These are phyloP conservation scores for Chlorospingus semifuscus DNA, from an alignment of 2,797 vertebrate genomes.

Conservation along the genomic window DNA sequence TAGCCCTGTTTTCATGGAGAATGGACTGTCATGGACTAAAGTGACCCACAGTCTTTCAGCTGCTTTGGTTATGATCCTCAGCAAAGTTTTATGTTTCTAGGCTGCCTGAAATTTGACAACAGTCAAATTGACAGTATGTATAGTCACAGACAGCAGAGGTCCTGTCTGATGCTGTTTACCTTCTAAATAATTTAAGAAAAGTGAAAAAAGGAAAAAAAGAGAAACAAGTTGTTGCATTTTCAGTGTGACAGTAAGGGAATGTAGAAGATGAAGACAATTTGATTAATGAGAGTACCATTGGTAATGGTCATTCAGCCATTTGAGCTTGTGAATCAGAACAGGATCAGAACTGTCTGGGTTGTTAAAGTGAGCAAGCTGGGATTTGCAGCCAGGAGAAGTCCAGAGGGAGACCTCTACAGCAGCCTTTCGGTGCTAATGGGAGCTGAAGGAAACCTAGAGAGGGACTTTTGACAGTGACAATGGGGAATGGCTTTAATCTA, in stretches of 20 bases:
- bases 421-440: neutral
- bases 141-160: neutral
- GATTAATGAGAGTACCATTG: neutral
- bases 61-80: neutral
- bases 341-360: neutral
- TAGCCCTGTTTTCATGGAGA: neutral
- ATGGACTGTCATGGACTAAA: neutral
- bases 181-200: neutral
- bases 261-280: neutral
- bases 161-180: neutral
- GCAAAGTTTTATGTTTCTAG: neutral
- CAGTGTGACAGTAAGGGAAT: neutral
- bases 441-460: neutral
- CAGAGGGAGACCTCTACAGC: neutral
- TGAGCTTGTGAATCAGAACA: neutral
- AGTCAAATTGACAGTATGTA: neutral
- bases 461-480: neutral
- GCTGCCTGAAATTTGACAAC: neutral
- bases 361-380: neutral
- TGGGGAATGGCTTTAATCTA: neutral
- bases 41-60: neutral
- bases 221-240: neutral
- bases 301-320: neutral
- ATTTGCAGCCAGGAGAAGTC: neutral
- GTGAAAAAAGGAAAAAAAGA: neutral